Conservation (phyloP, 2,113 vertebrate species). For the Accipiter cooperii region DNA sequence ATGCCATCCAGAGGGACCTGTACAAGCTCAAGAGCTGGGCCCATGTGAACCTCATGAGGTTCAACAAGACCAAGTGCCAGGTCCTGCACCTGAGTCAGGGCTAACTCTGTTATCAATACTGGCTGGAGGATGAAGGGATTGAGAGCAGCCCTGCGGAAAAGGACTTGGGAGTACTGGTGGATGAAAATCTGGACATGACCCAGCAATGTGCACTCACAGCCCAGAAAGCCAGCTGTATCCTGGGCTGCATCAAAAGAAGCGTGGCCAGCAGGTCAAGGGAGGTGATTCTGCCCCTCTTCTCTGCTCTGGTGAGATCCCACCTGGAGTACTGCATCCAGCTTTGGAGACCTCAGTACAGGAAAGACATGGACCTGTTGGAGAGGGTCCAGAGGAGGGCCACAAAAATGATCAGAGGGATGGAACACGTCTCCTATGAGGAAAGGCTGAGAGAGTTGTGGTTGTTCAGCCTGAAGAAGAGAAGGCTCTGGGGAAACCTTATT, state of each 20-base stretch:
- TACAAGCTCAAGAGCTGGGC: background rate
- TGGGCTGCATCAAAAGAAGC: background rate
- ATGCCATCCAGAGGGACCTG: background rate
- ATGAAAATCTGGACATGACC: background rate
- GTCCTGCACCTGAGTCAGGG: background rate
- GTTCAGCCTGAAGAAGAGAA: background rate
- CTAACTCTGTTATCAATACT: background rate
- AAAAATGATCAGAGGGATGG: background rate
- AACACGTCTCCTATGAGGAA: background rate
- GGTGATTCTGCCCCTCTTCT: background rate
- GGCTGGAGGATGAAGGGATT: background rate
- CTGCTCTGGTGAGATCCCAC: background rate
- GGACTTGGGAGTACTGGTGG: background rate
- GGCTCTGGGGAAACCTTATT: background rate
- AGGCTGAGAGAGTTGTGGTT: background rate
- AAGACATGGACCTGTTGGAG: background rate
- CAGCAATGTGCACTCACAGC: accelerated
- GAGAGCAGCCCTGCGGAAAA: background rate
- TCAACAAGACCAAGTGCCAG: background rate
- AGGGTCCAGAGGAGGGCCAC: accelerated
- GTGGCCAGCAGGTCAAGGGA: background rate
- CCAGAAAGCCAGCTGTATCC: background rate
- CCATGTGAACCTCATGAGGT: background rate
- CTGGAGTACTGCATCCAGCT: background rate
- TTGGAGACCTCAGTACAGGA: background rate